Base-by-base conservation (phyloP, 2,888 invertebrate species). In the Pyrrhopygopsis socrates region DNA sequence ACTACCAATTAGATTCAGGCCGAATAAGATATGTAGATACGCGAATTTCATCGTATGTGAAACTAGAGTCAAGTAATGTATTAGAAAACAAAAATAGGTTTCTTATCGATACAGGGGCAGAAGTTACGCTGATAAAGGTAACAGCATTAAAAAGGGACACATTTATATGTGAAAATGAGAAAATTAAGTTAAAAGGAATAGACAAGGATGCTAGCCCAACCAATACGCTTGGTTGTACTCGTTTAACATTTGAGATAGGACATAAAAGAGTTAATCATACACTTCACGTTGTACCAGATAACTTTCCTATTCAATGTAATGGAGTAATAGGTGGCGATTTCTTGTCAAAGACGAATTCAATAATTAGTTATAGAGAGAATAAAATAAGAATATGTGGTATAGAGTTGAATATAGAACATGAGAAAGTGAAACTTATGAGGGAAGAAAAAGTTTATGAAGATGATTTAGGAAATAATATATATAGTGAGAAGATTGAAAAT, bases 321-420 rank as follows among this genome's bases (percentile, higher is more conserved):
- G 85, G 89, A 38, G 80, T 90, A 6, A 83, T 92, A 84, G 90
- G 90, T 68, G 81, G 83, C 29, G 88, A 91, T 82, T 88, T 92
- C 60, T 38, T 92, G 50, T 80, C 83, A 50, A 50, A 54, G 38
- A 80, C 76, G 2, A 70, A 80, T 11, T 76, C 87, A 6, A 78
- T 88, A 27, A 88, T 92, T n/a, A 63, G 86, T 63, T 91, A 76
- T 75, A 29, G 84, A 68, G 30, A 74, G 50, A 78, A 79, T 71
- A 70, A 38, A 68, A 76, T 92, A 5, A 54, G 74, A 77, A 73
- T 91, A 67, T 73, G 78, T 73, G 86, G 86, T 22, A 27, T 34
- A n/a, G 8, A 58, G 18, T 68, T 83, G 24, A 38, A 87, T 30
- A 79, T 81, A 20, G 75, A 75, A 20, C 54, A 67, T 76, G 54